A percentile compares a stretch with the other conserved stretches of the same genome.
These are phyloP conservation scores for Micropterix aruncella DNA, from an alignment of 2,888 invertebrate species.

Conservation along the genomic window DNA sequence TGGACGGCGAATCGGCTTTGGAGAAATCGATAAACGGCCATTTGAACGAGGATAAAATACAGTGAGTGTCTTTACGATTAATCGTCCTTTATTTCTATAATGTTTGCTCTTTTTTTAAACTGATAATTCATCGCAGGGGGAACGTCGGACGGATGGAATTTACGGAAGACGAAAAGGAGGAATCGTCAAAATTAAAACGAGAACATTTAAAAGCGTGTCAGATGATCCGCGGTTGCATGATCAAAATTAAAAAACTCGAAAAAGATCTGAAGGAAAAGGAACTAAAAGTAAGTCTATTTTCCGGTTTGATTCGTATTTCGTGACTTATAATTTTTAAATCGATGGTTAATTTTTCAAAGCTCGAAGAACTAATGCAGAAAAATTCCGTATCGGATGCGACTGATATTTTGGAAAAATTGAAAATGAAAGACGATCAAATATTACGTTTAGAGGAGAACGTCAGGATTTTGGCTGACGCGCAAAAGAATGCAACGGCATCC, in stretches of 20 bases:
- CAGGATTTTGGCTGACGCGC: too few relatives aligned
- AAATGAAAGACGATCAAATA: conserved; percentile 40
- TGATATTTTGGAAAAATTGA: conserved; percentile 22
- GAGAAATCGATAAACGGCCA: not conserved
- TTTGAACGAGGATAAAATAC: not conserved
- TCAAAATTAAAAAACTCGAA: conserved; percentile 37
- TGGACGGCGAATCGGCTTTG: not conserved
- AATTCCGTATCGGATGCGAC: not conserved
- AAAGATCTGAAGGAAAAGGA: conserved; percentile 33
- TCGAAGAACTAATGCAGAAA: not conserved
- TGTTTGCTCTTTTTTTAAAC: too few relatives aligned
- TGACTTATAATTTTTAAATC: too few relatives aligned
- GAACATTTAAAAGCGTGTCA: conserved; percentile 41
- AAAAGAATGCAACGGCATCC: too few relatives aligned
- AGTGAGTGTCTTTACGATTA: not conserved
- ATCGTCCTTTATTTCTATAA: not conserved
- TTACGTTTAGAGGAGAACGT: too few relatives aligned
- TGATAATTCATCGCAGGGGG: too few relatives aligned
- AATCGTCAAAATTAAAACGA: conserved; percentile 30
- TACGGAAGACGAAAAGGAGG: conserved; percentile 17
- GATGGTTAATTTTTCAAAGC: not conserved
- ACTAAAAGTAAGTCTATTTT: conserved; percentile 14
- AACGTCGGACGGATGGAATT: not conserved
- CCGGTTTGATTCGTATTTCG: too few relatives aligned
- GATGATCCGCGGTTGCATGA: conserved; percentile 42